These are phyloP conservation scores for Rhodinocichla rosea DNA, from an alignment of 2,113 vertebrate species.

Conservation along the genomic window DNA sequence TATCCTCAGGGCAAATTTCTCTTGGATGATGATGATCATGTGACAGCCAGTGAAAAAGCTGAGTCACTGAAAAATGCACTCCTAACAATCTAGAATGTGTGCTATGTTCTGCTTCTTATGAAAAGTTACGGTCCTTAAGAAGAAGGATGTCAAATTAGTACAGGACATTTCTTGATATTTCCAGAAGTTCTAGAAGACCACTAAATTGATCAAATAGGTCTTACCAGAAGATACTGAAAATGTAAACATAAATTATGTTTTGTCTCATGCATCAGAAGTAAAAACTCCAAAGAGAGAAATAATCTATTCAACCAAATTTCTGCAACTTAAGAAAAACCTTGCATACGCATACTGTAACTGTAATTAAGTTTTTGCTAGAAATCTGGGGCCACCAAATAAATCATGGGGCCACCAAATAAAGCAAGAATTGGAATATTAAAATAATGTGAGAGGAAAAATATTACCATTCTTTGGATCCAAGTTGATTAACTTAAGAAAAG, in stretches of 20 bases:
- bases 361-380: not conserved
- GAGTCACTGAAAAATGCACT: not conserved
- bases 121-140: not conserved
- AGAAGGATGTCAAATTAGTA: not conserved
- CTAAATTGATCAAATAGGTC: not conserved
- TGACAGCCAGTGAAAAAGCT: not conserved
- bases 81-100: not conserved
- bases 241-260: not conserved
- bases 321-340: not conserved
- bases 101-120: not conserved
- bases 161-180: not conserved
- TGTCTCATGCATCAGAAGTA: not conserved
- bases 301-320: not conserved
- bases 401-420: not conserved
- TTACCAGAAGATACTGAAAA: not conserved
- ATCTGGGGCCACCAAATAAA: not conserved
- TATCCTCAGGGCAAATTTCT: not conserved
- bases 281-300: not conserved
- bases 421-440: not conserved
- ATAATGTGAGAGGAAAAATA: not conserved
- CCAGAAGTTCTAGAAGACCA: not conserved
- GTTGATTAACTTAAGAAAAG: not conserved
- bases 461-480: not conserved
- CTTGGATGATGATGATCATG: not conserved
- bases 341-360: not conserved